phyloP scores from a whole-genome alignment of 2,888 invertebrate species.

The Strigamia maritima region DNA sequence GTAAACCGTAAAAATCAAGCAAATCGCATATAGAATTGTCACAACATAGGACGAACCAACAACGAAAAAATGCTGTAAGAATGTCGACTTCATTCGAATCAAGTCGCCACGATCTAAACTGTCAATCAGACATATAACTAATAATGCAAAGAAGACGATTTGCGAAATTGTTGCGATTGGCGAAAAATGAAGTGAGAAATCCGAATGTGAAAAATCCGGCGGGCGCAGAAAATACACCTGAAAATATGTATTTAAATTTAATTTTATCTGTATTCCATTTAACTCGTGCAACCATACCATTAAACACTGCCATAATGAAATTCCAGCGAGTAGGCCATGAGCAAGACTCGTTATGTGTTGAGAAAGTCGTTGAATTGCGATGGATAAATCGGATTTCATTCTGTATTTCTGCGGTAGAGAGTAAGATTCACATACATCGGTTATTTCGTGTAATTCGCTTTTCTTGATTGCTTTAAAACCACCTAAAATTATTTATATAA shows the following conservation, averaged over 20 bases:
- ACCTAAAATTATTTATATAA: background rate
- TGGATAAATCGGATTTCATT: conserved; percentile 6
- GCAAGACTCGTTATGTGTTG: background rate
- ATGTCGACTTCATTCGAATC: background rate
- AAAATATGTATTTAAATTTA: background rate
- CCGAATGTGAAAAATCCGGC: background rate
- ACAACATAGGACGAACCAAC: background rate
- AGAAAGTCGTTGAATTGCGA: background rate
- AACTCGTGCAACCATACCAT: background rate
- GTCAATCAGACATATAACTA: background rate
- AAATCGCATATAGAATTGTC: background rate
- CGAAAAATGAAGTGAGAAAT: background rate
- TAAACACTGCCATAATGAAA: background rate
- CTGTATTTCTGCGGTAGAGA: background rate
- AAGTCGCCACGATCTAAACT: background rate
- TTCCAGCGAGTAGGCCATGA: background rate
- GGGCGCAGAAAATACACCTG: background rate
- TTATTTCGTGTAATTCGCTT: background rate
- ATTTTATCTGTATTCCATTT: background rate
- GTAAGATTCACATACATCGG: background rate
- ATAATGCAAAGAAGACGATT: background rate
- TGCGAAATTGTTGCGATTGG: background rate
- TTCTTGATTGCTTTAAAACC: background rate
- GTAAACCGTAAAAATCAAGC: background rate
- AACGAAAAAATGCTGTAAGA: background rate